A percentile compares a stretch with the other conserved stretches of the same genome.
Conservation (phyloP, 2,797 vertebrate genomes). For the Xenopus petersii region DNA sequence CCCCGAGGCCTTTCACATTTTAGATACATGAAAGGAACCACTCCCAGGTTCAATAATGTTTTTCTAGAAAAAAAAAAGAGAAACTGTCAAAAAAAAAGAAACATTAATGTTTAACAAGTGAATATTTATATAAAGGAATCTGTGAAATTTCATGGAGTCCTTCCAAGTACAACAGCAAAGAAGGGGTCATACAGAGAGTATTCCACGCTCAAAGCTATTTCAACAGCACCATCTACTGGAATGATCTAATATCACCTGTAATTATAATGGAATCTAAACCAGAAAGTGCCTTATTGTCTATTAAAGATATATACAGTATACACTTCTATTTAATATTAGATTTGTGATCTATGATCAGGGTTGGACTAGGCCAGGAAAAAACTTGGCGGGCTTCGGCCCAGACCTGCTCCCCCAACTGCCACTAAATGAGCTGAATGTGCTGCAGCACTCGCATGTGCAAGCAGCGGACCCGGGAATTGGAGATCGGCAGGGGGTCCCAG, state of each 20-base stretch:
- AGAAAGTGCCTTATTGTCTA: too few species aligned
- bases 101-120: slow-evolving; percentile 21
- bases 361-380: too few species aligned
- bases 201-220: neutral
- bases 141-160: slow-evolving; percentile 22
- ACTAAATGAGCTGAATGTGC: too few species aligned
- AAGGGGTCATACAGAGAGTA: neutral
- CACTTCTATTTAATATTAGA: too few species aligned
- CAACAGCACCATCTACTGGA: slow-evolving; percentile 28
- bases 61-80: slow-evolving; percentile 13
- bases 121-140: slow-evolving; percentile 37
- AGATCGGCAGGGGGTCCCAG: too few species aligned
- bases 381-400: too few species aligned
- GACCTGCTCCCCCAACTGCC: too few species aligned
- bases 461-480: too few species aligned
- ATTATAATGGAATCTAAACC: too few species aligned
- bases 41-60: neutral
- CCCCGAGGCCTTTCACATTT: neutral
- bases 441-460: too few species aligned
- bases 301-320: too few species aligned
- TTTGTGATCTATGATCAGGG: too few species aligned
- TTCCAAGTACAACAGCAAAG: slow-evolving; percentile 20
- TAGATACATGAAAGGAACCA: slow-evolving; percentile 1
- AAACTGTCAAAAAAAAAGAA: slow-evolving; percentile 17
- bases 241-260: neutral